Evolutionary conservation across 2,888 invertebrate species (phyloP).

Genomic region (Noctua pronuba): DNA sequence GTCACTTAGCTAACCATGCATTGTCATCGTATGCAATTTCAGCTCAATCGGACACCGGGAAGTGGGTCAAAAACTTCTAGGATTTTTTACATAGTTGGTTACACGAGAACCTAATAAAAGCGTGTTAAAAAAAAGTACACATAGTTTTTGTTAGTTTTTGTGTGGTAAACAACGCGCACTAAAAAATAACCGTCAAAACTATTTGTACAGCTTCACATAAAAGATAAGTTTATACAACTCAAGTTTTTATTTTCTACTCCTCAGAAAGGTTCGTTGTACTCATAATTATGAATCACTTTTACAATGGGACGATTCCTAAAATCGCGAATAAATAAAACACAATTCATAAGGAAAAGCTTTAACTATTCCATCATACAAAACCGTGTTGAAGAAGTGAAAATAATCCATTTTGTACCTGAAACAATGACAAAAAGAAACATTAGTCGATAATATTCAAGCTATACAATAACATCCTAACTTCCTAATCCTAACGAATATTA

Average conservation of each 20-base stretch:
- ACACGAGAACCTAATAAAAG: no score
- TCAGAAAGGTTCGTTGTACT: not conserved
- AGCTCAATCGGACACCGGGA: not conserved
- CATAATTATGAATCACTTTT: not conserved
- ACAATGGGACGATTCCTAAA: not conserved
- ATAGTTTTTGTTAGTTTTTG: not conserved
- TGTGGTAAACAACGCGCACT: not conserved
- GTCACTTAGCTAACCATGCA: not conserved
- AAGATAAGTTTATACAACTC: not conserved
- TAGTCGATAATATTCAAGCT: not conserved
- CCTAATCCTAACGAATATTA: no score
- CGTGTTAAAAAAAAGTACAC: not conserved
- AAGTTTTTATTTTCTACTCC: not conserved
- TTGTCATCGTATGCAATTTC: not conserved
- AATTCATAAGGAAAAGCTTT: not conserved
- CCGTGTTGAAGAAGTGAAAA: not conserved
- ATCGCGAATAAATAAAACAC: not conserved
- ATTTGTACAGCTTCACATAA: not conserved
- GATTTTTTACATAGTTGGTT: no score
- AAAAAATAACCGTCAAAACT: not conserved
- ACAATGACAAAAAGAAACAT: conserved; percentile 32
- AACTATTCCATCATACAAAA: not conserved
- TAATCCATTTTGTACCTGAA: conserved; percentile 46
- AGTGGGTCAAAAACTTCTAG: no score
- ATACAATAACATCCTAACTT: not conserved